Percentiles rank a stretch among this genome's conserved stretches.
phyloP scores from a whole-genome alignment of 2,888 invertebrate genomes.

The Diadegma fenestrale region DNA sequence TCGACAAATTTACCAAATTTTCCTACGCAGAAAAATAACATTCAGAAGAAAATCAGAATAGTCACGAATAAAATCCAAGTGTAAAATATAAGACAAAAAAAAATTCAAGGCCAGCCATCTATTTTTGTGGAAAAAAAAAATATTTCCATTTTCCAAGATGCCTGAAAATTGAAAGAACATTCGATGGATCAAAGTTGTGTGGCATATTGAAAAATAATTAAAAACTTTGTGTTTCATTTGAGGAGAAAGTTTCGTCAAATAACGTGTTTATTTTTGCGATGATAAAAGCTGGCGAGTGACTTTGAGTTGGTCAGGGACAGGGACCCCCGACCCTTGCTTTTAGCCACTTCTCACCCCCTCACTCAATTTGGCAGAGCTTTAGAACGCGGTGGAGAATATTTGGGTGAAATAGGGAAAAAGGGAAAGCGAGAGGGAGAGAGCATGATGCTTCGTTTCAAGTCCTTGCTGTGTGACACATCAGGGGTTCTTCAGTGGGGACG shows the following conservation, averaged over 20 bases:
- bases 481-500: slow-evolving; percentile 65
- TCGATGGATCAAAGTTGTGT: not conserved
- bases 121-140: not conserved
- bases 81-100: too few species aligned
- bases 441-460: not conserved
- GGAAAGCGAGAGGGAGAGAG: slow-evolving; percentile 51
- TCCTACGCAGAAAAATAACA: too few species aligned
- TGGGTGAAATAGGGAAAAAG: slow-evolving; percentile 60
- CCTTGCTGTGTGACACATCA: slow-evolving; percentile 55
- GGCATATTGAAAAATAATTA: not conserved
- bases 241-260: not conserved
- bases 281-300: slow-evolving; percentile 8
- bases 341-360: slow-evolving; percentile 26
- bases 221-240: not conserved
- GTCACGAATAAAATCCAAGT: too few species aligned
- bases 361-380: slow-evolving; percentile 72
- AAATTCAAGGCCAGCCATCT: not conserved
- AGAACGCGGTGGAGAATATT: slow-evolving; percentile 67
- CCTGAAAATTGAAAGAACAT: not conserved
- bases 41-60: too few species aligned
- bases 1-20: too few species aligned
- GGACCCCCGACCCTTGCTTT: not conserved
- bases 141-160: not conserved
- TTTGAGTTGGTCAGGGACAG: not conserved
- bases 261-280: not conserved